Evolutionary conservation across 2,888 invertebrate species (phyloP).

Genomic region (Drosophila ezoana): DNA sequence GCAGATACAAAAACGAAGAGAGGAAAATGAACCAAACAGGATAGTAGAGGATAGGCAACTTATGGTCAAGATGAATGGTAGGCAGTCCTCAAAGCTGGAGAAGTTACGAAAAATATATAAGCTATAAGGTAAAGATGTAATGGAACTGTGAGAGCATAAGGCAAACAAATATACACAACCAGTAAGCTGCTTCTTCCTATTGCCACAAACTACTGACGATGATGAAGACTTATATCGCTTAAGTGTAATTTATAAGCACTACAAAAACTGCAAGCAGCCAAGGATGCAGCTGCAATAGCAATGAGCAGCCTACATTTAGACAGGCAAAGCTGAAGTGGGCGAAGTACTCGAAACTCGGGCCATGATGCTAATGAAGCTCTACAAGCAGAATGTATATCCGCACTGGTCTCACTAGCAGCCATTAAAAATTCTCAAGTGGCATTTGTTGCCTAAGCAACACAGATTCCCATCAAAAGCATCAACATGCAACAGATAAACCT

Average conservation of each 20-base stretch:
- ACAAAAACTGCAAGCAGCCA: slow-evolving; percentile 39
- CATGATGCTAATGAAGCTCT: slow-evolving; percentile 46
- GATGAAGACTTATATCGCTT: slow-evolving; percentile 64
- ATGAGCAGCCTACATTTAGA: slow-evolving; percentile 18
- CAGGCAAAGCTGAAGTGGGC: slow-evolving; percentile 18
- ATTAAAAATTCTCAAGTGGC: slow-evolving; percentile 39
- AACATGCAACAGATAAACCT: slow-evolving; percentile 11
- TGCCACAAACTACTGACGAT: slow-evolving; percentile 9
- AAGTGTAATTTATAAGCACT: slow-evolving; percentile 62
- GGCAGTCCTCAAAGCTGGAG: slow-evolving; percentile 28
- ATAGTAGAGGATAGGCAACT: slow-evolving; percentile 19
- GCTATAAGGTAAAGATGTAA: slow-evolving; percentile 4
- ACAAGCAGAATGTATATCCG: not conserved
- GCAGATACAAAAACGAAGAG: slow-evolving; percentile 34
- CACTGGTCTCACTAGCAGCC: slow-evolving; percentile 7
- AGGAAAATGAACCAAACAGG: slow-evolving; percentile 8
- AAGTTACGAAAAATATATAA: slow-evolving; percentile 7
- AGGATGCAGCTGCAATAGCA: slow-evolving; percentile 37
- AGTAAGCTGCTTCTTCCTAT: slow-evolving; percentile 1
- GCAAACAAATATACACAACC: slow-evolving; percentile 10
- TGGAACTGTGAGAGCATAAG: slow-evolving; percentile 19
- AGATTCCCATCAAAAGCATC: not conserved
- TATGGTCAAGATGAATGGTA: slow-evolving; percentile 49
- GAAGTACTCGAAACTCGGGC: slow-evolving; percentile 21
- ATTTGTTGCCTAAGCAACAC: slow-evolving; percentile 32